A percentile compares a stretch with the other conserved stretches of the same genome.
Conservation (phyloP, 2,797 vertebrate genomes). For the Eulemur mongoz region DNA sequence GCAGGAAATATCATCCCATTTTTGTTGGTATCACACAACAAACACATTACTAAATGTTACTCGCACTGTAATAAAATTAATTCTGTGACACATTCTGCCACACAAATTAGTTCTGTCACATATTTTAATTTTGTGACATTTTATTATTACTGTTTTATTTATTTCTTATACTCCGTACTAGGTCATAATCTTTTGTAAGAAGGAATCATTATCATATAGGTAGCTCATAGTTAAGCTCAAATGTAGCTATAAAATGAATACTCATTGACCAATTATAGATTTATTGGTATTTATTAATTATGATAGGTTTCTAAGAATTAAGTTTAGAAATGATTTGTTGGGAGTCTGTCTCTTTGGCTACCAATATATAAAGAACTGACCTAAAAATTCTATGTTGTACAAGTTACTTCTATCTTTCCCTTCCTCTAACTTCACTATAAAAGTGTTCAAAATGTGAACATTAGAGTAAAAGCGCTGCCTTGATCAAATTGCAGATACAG, state of each 20-base stretch:
- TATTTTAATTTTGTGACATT: neutral
- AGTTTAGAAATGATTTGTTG: neutral
- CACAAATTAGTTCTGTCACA: neutral
- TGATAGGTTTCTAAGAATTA: neutral
- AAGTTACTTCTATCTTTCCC: neutral
- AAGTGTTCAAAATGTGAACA: neutral
- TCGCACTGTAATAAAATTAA: neutral
- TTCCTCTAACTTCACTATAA: neutral
- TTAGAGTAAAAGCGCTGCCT: neutral
- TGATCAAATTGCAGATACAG: neutral
- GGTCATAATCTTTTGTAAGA: constrained; percentile 1
- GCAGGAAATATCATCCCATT: neutral
- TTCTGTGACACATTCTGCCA: no score
- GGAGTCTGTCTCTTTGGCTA: neutral
- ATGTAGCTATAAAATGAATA: neutral
- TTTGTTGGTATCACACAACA: neutral
- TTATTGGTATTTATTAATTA: neutral
- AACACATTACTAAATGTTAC: neutral
- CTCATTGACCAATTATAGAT: neutral
- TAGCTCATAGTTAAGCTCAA: neutral
- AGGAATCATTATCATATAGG: neutral
- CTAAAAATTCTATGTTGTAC: neutral
- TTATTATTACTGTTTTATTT: neutral
- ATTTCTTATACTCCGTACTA: neutral
- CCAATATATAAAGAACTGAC: neutral